A percentile compares a stretch with the other conserved stretches of the same genome.
These are phyloP conservation scores for Tetrao urogallus DNA, from an alignment of 2,113 vertebrate species.

Conservation along the genomic window DNA sequence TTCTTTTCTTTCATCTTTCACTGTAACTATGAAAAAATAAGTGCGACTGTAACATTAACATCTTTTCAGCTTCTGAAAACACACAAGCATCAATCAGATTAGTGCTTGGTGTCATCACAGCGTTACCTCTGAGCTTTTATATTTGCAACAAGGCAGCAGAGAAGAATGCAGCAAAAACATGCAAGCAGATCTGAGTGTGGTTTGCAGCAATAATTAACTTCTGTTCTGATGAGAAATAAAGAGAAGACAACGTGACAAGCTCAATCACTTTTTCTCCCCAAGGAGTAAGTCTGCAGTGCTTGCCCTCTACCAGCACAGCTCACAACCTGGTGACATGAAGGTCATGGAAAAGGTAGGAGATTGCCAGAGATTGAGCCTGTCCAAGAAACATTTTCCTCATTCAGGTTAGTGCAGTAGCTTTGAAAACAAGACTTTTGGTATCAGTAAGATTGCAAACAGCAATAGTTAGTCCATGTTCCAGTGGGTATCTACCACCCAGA, in stretches of 20 bases:
- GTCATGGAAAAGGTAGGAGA: not conserved
- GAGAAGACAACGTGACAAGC: not conserved
- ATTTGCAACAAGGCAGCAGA: not conserved
- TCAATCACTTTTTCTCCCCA: not conserved
- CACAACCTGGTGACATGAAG: not conserved
- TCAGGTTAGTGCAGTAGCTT: not conserved
- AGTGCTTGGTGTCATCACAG: not conserved
- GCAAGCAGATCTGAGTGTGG: not conserved
- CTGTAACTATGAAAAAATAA: not conserved
- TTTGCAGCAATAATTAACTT: not conserved
- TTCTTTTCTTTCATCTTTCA: not conserved
- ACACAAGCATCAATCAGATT: not conserved
- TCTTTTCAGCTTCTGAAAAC: not conserved
- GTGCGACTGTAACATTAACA: not conserved
- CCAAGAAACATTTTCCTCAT: not conserved
- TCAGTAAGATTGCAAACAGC: not conserved
- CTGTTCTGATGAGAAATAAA: not conserved
- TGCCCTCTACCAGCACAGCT: not conserved
- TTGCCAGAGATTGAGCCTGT: not conserved
- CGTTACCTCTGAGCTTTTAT: not conserved
- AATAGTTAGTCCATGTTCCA: slow-evolving; percentile 10
- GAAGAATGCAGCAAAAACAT: not conserved
- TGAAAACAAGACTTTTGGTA: not conserved
- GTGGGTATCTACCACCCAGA: not conserved
- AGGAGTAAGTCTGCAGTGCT: not conserved